phyloP scores from a whole-genome alignment of 2,888 invertebrate species.

The Dendrolimus pini region DNA sequence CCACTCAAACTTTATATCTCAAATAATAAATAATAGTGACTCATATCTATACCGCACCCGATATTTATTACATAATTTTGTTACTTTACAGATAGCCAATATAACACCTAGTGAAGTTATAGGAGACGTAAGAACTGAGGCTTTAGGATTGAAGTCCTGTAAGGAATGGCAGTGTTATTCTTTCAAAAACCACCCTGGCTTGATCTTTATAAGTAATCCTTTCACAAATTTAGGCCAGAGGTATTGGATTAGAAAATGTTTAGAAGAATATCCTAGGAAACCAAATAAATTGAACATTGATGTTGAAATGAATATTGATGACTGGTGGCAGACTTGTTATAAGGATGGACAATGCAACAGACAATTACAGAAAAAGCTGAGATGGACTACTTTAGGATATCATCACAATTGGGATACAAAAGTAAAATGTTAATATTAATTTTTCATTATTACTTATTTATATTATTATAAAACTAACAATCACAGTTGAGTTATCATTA shows the following conservation, averaged over 20 bases:
- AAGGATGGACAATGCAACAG: constrained; percentile 49
- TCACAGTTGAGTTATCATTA: no score
- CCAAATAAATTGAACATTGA: constrained; percentile 85
- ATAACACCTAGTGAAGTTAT: constrained; percentile 5
- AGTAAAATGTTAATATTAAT: constrained; percentile 64
- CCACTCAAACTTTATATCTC: no score
- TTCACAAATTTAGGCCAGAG: constrained; percentile 86
- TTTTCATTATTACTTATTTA: constrained; percentile 11
- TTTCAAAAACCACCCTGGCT: constrained; percentile 80
- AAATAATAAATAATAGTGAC: no score
- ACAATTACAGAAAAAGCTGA: constrained; percentile 70
- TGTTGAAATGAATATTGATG: constrained; percentile 49
- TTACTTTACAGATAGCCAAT: constrained; percentile 10
- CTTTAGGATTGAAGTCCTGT: constrained; percentile 38
- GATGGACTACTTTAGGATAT: constrained; percentile 98
- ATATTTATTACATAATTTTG: no score
- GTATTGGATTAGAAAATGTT: constrained; percentile 88
- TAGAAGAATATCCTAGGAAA: constrained; percentile 84
- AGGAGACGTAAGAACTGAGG: constrained; percentile 31
- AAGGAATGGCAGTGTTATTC: constrained; percentile 80
- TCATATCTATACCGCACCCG: no score
- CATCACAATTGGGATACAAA: constrained; percentile 99
- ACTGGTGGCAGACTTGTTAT: constrained; percentile 81
- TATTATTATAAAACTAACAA: background rate
- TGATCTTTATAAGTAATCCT: constrained; percentile 89